A percentile compares a stretch with the other conserved stretches of the same genome.
phyloP scores from a whole-genome alignment of 2,797 vertebrate genomes.

The Lerista edwardsae region DNA sequence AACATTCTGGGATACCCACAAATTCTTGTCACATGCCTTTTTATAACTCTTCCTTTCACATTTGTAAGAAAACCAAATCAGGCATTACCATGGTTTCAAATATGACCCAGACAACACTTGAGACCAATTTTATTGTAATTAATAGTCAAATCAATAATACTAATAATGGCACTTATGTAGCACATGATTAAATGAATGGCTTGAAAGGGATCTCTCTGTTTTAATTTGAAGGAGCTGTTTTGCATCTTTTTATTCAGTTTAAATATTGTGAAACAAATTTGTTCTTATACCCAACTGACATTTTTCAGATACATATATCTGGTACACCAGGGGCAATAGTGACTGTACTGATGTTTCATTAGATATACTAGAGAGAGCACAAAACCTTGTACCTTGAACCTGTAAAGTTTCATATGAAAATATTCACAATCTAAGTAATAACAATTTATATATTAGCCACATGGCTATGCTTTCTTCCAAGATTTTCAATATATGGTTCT shows the following conservation, averaged over 20 bases:
- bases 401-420: conserved; percentile 7
- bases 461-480: neutral
- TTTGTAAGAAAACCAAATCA: neutral
- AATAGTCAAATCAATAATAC: neutral
- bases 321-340: neutral
- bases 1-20: neutral
- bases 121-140: neutral
- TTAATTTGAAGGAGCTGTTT: neutral
- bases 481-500: neutral
- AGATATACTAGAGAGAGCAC: neutral
- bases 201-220: neutral
- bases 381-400: conserved; percentile 15
- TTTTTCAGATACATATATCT: neutral
- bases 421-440: neutral
- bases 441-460: neutral
- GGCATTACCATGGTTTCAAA: neutral
- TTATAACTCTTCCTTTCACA: neutral
- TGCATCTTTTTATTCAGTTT: neutral
- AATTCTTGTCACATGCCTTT: neutral
- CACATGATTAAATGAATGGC: neutral
- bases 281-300: neutral
- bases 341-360: neutral
- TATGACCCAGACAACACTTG: neutral
- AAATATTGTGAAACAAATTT: neutral
- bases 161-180: neutral